Evolutionary conservation across 2,113 vertebrate genomes (phyloP).

Genomic region (Tamias sibiricus): DNA sequence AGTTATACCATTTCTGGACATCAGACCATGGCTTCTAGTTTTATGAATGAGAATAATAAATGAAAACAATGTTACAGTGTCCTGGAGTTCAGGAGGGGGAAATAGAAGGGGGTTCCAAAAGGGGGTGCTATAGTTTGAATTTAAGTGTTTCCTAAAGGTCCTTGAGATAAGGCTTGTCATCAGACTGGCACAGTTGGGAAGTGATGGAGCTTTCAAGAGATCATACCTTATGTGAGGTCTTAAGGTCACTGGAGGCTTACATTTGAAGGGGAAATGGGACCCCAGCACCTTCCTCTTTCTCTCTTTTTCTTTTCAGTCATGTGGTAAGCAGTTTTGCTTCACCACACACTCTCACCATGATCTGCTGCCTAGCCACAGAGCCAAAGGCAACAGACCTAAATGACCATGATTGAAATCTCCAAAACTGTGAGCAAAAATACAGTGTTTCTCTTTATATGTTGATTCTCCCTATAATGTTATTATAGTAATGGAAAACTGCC

Average conservation of each 20-base stretch:
- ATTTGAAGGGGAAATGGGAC: too few relatives aligned
- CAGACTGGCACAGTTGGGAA: neutral
- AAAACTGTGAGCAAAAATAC: neutral
- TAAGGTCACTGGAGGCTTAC: neutral
- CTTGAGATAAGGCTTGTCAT: neutral
- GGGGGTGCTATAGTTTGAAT: neutral
- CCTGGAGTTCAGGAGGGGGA: rapidly evolving
- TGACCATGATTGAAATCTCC: neutral
- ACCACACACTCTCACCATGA: neutral
- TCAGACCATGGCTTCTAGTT: neutral
- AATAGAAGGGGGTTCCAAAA: neutral
- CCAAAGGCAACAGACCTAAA: too few relatives aligned
- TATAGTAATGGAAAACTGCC: neutral
- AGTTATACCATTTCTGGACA: neutral
- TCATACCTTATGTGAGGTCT: neutral
- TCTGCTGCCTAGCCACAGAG: neutral
- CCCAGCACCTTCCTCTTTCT: rapidly evolving
- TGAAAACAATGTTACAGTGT: neutral
- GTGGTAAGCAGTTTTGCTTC: neutral
- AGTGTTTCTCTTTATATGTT: neutral
- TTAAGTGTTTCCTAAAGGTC: neutral
- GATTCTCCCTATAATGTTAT: neutral
- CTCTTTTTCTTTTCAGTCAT: rapidly evolving
- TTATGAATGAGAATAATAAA: neutral
- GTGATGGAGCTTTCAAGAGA: neutral